Evolutionary conservation across 1,140 invertebrate genomes (phyloP).

Genomic region (Anoplophora glabripennis): DNA sequence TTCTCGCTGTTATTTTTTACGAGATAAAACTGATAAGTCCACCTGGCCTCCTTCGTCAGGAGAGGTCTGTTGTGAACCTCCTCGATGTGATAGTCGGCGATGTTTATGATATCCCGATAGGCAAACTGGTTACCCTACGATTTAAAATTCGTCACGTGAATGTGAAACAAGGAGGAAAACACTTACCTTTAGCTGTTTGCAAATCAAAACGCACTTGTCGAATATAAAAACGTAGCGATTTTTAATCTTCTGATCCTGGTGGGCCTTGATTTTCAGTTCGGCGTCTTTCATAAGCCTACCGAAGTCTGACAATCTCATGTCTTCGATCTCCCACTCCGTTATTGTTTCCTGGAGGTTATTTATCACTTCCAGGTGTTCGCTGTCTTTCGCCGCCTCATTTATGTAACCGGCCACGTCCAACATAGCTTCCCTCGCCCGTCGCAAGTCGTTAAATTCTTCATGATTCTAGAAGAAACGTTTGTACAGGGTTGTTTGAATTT

Average conservation of each 20-base stretch:
- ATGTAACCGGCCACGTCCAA: conserved; percentile 95
- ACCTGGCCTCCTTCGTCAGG: conserved; percentile 67
- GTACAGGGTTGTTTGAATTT: not conserved
- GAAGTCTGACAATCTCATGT: conserved; percentile 63
- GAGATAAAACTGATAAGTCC: conserved; percentile 79
- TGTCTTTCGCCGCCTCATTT: conserved; percentile 97
- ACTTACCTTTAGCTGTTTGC: conserved; percentile 64
- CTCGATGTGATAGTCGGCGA: conserved; percentile 85
- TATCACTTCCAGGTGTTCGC: conserved; percentile 88
- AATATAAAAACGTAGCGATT: conserved; percentile 94
- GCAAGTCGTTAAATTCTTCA: conserved; percentile 79
- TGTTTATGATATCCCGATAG: conserved; percentile 80
- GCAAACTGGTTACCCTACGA: conserved; percentile 85
- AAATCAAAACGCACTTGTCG: conserved; percentile 94
- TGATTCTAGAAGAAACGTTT: conserved; percentile 55
- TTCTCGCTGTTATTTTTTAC: conserved; percentile 78
- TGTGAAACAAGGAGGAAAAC: no score
- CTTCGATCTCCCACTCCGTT: conserved; percentile 65
- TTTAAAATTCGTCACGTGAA: no score
- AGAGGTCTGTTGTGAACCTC: conserved; percentile 64
- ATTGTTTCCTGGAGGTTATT: conserved; percentile 82
- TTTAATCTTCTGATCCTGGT: conserved; percentile 82
- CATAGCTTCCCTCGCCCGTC: conserved; percentile 93
- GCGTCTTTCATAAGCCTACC: conserved; percentile 89
- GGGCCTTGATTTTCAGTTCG: conserved; percentile 88